Percentiles rank a stretch among this genome's conserved stretches.
These are phyloP conservation scores for Oreochromis spilurus DNA, from an alignment of 2,113 vertebrate species.

Conservation along the genomic window DNA sequence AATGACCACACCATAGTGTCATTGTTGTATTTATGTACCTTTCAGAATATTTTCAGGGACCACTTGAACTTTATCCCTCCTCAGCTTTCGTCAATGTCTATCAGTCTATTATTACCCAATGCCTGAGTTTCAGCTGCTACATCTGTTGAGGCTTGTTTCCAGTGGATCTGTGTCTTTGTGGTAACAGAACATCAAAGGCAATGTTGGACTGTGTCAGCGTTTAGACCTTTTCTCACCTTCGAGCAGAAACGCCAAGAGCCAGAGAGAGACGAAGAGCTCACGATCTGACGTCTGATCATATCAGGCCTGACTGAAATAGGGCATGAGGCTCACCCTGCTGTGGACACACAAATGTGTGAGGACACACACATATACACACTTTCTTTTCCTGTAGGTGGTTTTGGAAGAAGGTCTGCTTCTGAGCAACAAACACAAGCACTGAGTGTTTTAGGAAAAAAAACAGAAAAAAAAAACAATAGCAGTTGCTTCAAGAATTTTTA, in stretches of 20 bases:
- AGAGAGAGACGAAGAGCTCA: slow-evolving; percentile 33
- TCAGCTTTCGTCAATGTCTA: neutral
- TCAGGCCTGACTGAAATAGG: slow-evolving; percentile 70
- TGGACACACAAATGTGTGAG: slow-evolving; percentile 26
- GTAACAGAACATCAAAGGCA: slow-evolving; percentile 38
- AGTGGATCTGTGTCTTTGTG: slow-evolving; percentile 26
- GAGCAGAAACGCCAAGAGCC: slow-evolving; percentile 43
- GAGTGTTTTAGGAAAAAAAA: neutral
- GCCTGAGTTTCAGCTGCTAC: neutral
- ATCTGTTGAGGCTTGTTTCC: neutral
- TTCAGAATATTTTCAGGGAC: neutral
- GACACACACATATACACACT: neutral
- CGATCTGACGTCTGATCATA: slow-evolving; percentile 66
- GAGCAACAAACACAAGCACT: neutral
- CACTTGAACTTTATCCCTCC: slow-evolving; percentile 1
- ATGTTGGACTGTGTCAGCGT: slow-evolving; percentile 47
- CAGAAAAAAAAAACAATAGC: neutral
- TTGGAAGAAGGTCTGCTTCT: slow-evolving; percentile 7
- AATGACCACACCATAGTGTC: neutral
- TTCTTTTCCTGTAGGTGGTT: neutral
- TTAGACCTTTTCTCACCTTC: slow-evolving; percentile 66
- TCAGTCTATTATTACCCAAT: neutral
- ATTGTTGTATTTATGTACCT: neutral
- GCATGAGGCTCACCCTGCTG: slow-evolving; percentile 50
- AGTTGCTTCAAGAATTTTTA: neutral